Evolutionary conservation across 92 coral and sea anemone genomes (phyloP).

Genomic region (Diadumene lineata): DNA sequence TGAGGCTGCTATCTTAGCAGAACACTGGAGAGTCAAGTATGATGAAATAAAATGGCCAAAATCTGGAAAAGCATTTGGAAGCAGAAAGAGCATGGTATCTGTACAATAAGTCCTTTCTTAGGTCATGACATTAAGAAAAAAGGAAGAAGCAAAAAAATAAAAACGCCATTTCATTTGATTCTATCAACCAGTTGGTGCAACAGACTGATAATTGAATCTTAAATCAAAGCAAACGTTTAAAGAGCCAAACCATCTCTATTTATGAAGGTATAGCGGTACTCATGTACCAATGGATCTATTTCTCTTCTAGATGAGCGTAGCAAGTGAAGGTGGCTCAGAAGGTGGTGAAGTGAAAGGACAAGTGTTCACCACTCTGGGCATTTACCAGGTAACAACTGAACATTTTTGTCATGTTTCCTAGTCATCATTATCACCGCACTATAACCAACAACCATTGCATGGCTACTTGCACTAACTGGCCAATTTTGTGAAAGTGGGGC

Average conservation of each 20-base stretch:
- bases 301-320: constrained; percentile 54
- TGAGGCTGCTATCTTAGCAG: constrained; percentile 75
- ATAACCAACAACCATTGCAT: too few species aligned
- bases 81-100: constrained; percentile 78
- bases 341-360: constrained; percentile 71
- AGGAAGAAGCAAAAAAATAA: too few species aligned
- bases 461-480: too few species aligned
- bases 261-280: too few species aligned
- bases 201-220: too few species aligned
- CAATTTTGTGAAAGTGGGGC: too few species aligned
- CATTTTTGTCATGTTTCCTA: too few species aligned
- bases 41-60: constrained; percentile 88
- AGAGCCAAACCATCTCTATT: too few species aligned
- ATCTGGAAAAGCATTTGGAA: constrained; percentile 60
- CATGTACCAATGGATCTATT: too few species aligned
- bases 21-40: constrained; percentile 72
- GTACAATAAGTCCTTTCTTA: not conserved
- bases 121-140: not conserved
- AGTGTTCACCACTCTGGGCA: constrained; percentile 83
- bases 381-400: constrained; percentile 60
- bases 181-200: not conserved
- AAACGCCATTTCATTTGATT: not conserved
- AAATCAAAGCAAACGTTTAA: too few species aligned
- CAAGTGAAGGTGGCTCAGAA: constrained; percentile 67
- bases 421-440: too few species aligned